A percentile compares a stretch with the other conserved stretches of the same genome.
Conservation (phyloP, 2,797 vertebrate genomes). For the Thamnophis elegans region DNA sequence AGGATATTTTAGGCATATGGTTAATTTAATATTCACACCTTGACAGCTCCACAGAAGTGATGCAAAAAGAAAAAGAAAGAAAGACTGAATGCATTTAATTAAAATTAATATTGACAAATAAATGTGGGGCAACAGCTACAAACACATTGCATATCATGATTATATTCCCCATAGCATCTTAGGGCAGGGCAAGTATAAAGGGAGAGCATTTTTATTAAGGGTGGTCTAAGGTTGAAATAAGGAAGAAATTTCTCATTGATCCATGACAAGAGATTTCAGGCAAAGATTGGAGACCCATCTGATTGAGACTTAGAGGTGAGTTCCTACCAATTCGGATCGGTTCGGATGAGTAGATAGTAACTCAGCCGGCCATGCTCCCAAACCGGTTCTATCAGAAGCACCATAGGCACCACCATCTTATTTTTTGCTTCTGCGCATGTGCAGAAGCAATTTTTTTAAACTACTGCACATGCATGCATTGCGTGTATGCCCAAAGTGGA, state of each 20-base stretch:
- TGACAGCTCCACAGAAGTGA: constrained; percentile 20
- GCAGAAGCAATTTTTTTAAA: no score
- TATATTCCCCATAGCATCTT: not conserved
- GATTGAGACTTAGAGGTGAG: not conserved
- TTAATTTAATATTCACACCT: constrained; percentile 35
- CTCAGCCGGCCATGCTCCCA: no score
- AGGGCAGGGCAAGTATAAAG: not conserved
- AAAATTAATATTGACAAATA: constrained; percentile 41
- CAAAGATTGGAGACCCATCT: not conserved
- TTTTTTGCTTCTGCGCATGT: no score
- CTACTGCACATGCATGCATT: no score
- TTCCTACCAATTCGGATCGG: no score
- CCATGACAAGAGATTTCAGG: not conserved
- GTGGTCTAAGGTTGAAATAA: not conserved
- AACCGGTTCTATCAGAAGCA: no score
- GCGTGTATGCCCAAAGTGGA: no score
- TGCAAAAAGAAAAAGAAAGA: not conserved
- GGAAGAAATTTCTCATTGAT: not conserved
- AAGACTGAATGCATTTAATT: constrained; percentile 24
- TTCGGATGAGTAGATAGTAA: no score
- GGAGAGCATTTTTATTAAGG: not conserved
- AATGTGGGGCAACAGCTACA: constrained; percentile 13
- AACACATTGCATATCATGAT: not conserved
- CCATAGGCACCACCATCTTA: no score
- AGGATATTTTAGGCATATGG: constrained; percentile 7